Conservation (phyloP, 2,797 vertebrate species). For the Sebastes ruberrimus region DNA sequence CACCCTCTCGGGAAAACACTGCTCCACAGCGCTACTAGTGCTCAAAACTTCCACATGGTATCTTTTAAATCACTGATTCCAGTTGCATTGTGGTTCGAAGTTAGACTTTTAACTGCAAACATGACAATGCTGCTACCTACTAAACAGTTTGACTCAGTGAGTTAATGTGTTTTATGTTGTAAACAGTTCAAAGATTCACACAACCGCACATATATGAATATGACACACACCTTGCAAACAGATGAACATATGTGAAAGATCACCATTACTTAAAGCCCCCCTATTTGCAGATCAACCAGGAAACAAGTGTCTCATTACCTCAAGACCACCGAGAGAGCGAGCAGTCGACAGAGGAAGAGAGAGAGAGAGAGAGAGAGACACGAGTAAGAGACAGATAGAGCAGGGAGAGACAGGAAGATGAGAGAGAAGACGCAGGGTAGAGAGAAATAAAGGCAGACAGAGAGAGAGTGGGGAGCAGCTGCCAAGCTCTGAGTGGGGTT, state of each 20-base stretch:
- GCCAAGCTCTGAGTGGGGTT: slow-evolving; percentile 80
- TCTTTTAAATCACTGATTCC: not conserved
- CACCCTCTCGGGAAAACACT: not conserved
- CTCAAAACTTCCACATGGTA: not conserved
- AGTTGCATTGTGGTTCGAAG: not conserved
- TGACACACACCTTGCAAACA: slow-evolving; percentile 73
- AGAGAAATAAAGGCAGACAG: slow-evolving; percentile 44
- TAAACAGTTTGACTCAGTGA: not conserved
- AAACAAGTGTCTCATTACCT: slow-evolving; percentile 64
- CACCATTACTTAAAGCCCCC: slow-evolving; percentile 59
- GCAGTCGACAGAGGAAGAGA: slow-evolving; percentile 10
- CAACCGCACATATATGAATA: not conserved
- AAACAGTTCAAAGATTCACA: not conserved
- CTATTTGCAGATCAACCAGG: slow-evolving; percentile 63
- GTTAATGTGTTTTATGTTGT: not conserved
- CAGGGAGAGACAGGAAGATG: slow-evolving; percentile 22
- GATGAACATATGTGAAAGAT: slow-evolving; percentile 69
- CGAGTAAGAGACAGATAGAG: slow-evolving; percentile 11
- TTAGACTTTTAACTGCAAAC: not conserved
- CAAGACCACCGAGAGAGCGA: slow-evolving; percentile 64
- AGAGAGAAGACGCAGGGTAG: slow-evolving; percentile 23
- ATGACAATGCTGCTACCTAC: not conserved
- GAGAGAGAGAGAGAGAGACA: not conserved
- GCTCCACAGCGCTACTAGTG: not conserved
- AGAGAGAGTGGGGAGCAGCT: slow-evolving; percentile 64